phyloP scores from a whole-genome alignment of 2,113 vertebrate genomes.

The Mormyrus iriodes region DNA sequence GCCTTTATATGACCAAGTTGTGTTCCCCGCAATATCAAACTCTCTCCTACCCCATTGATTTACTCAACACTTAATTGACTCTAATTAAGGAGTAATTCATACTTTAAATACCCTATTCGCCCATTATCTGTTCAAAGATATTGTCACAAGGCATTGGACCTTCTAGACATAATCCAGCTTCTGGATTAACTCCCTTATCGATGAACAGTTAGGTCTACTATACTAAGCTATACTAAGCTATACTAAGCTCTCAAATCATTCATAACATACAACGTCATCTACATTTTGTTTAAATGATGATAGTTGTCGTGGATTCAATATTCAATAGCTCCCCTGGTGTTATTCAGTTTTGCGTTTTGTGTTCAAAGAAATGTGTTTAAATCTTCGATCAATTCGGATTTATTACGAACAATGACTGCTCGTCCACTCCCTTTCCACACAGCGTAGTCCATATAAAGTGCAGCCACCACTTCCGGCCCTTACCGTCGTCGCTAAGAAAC shows the following conservation, averaged over 20 bases:
- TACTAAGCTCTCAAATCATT: background rate
- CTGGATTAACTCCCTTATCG: background rate
- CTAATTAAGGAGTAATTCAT: background rate
- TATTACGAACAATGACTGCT: background rate
- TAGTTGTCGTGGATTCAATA: background rate
- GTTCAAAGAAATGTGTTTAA: background rate
- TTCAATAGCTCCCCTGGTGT: background rate
- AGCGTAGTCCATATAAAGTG: background rate
- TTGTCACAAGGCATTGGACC: background rate
- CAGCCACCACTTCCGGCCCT: slow-evolving; percentile 17
- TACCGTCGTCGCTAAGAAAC: slow-evolving; percentile 17
- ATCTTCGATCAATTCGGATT: background rate
- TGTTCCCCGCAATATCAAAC: background rate
- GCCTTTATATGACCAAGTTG: background rate
- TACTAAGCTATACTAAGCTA: background rate
- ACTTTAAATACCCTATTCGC: background rate
- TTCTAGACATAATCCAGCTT: background rate
- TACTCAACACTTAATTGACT: background rate
- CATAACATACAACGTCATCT: background rate
- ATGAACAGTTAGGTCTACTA: background rate
- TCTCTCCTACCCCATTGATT: background rate
- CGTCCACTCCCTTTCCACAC: background rate
- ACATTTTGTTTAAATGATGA: background rate
- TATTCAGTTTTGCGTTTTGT: background rate
- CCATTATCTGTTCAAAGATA: background rate